These are phyloP conservation scores for Geodia barretti DNA, from an alignment of 37 sponge, comb jelly and placozoan species.

Conservation along the genomic window DNA sequence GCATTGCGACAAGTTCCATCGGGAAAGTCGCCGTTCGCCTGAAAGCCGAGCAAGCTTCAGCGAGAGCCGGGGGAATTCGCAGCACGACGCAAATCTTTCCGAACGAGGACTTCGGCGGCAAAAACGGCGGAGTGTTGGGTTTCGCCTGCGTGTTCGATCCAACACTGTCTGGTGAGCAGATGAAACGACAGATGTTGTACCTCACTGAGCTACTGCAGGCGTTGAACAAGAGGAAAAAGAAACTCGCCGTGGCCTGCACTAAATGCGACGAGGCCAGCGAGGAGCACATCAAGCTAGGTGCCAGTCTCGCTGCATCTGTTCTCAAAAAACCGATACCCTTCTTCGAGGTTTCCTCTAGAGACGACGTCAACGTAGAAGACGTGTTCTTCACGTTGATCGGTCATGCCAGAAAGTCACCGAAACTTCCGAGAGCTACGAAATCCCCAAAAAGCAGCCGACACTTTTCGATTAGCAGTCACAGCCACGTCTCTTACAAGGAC, in stretches of 20 bases:
- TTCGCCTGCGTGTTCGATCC: conserved; percentile 74
- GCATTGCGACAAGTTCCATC: conserved; percentile 5
- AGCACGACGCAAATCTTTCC: conserved; percentile 64
- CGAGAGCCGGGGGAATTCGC: conserved; percentile 16
- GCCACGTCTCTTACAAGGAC: conserved; percentile 35
- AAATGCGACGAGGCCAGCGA: conserved; percentile 72
- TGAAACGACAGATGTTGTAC: conserved; percentile 61
- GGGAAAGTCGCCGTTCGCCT: conserved; percentile 66
- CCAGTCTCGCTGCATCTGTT: conserved; percentile 23
- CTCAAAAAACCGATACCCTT: conserved; percentile 53
- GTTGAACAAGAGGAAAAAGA: conserved; percentile 47
- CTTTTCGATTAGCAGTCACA: not conserved
- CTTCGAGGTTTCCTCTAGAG: conserved; percentile 70
- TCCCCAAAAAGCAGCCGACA: not conserved
- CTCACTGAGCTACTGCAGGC: conserved; percentile 46
- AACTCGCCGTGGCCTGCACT: conserved; percentile 58
- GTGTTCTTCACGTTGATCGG: conserved; percentile 49
- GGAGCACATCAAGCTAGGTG: conserved; percentile 21
- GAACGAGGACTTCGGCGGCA: conserved; percentile 63
- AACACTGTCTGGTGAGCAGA: conserved; percentile 47
- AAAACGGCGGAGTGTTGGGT: conserved; percentile 33
- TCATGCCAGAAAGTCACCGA: conserved; percentile 18
- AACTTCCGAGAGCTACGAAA: not conserved
- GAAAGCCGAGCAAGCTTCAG: conserved; percentile 23
- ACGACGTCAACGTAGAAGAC: conserved; percentile 66